phyloP scores from a whole-genome alignment of 1,140 invertebrate species.

The Andricus grossulariae region DNA sequence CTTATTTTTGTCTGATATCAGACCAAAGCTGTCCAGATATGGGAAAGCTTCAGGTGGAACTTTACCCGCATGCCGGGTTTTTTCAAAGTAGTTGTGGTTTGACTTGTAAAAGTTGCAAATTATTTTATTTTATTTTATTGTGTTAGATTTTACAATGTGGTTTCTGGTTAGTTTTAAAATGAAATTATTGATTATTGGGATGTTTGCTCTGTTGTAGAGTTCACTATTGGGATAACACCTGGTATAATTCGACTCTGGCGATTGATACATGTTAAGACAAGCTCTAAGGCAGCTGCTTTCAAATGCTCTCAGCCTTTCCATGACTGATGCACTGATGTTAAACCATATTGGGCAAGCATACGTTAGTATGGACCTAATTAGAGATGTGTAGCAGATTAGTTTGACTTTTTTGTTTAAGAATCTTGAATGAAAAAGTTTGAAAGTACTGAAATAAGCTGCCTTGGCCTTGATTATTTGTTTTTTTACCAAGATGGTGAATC shows the following conservation, averaged over 20 bases:
- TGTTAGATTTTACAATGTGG: neutral
- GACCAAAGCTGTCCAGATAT: neutral
- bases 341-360: slow-evolving; percentile 37
- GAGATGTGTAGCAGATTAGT: slow-evolving; percentile 37
- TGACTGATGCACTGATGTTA: neutral
- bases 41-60: neutral
- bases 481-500: neutral
- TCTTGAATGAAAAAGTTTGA: slow-evolving; percentile 37
- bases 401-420: slow-evolving; percentile 21
- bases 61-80: neutral
- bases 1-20: neutral
- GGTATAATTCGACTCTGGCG: slow-evolving; percentile 6
- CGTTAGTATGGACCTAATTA: slow-evolving; percentile 34
- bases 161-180: too few relatives aligned
- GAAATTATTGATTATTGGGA: neutral
- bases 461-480: slow-evolving; percentile 33
- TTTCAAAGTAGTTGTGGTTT: neutral
- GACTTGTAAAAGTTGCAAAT: neutral
- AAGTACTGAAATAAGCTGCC: neutral
- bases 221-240: neutral
- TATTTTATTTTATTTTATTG: neutral
- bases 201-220: slow-evolving; percentile 31
- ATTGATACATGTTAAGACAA: slow-evolving; percentile 30
- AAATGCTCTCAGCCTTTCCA: slow-evolving; percentile 38
- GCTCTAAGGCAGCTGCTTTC: slow-evolving; percentile 40